phyloP scores from a whole-genome alignment of 1,140 invertebrate species.

The Caenorhabditis latens region DNA sequence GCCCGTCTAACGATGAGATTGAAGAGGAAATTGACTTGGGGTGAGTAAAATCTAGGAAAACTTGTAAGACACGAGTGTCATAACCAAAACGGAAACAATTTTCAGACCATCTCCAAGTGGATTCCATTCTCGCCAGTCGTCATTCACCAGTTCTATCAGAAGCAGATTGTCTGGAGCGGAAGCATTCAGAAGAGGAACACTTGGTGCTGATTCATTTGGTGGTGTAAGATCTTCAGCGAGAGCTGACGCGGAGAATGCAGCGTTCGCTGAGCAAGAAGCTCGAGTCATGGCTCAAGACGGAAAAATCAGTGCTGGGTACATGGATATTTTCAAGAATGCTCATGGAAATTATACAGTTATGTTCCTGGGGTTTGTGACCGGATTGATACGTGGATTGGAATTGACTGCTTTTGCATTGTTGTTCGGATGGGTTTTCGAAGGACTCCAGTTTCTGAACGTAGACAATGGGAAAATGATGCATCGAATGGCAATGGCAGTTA shows the following conservation, averaged over 20 bases:
- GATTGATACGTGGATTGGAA: constrained; percentile 57
- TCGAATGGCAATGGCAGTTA: constrained; percentile 60
- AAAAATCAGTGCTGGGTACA: constrained; percentile 60
- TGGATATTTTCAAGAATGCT: constrained; percentile 65
- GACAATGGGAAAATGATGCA: constrained; percentile 59
- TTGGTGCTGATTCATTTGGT: constrained; percentile 55
- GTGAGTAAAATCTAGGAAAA: constrained; percentile 32
- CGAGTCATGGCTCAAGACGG: constrained; percentile 67
- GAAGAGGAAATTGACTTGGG: constrained; percentile 61
- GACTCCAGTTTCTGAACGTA: constrained; percentile 43
- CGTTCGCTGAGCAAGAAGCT: constrained; percentile 68
- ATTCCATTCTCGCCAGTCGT: constrained; percentile 10
- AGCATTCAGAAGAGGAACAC: constrained; percentile 37
- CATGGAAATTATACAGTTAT: constrained; percentile 60
- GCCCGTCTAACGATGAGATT: background rate
- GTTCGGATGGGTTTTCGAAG: constrained; percentile 61
- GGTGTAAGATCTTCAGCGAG: constrained; percentile 60
- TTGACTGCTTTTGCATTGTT: constrained; percentile 62
- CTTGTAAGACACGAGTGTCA: too few species aligned
- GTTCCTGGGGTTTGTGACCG: constrained; percentile 52
- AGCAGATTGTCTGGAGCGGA: constrained; percentile 41
- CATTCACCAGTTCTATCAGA: constrained; percentile 40
- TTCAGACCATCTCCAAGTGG: background rate
- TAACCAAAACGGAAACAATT: background rate
- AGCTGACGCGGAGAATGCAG: constrained; percentile 71